These are phyloP conservation scores for Peromyscus leucopus DNA, from an alignment of 2,113 vertebrate genomes.

Conservation along the genomic window DNA sequence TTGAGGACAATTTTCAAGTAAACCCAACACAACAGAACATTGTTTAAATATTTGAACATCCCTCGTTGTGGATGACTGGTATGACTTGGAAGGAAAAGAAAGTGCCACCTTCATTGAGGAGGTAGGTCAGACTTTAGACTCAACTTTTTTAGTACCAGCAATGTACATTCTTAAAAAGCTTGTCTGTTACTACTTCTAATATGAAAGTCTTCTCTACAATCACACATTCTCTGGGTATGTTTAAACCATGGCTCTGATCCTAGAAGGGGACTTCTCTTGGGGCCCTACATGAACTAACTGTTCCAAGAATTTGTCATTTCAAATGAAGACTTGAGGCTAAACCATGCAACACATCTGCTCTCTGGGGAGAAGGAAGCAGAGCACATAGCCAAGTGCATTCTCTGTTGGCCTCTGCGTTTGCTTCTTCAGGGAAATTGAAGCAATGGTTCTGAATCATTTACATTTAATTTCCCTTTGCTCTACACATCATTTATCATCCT, in stretches of 20 bases:
- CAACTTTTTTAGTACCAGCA: neutral
- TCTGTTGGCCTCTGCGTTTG: constrained; percentile 15
- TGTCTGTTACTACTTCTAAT: no score
- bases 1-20: neutral
- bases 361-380: constrained; percentile 20
- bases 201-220: neutral
- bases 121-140: neutral
- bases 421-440: constrained; percentile 55
- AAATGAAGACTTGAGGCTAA: constrained; percentile 33
- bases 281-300: neutral
- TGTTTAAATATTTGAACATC: neutral
- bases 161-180: neutral
- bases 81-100: neutral
- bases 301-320: neutral
- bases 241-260: neutral
- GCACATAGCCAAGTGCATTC: neutral
- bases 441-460: constrained; percentile 65
- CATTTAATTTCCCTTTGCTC: constrained; percentile 64
- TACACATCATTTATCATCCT: constrained; percentile 54
- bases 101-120: neutral
- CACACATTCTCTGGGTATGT: neutral
- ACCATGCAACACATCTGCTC: neutral
- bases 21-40: neutral
- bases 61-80: neutral
- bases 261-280: neutral